These are phyloP conservation scores for Epicauta chinensis DNA, from an alignment of 1,140 invertebrate species.

Conservation along the genomic window DNA sequence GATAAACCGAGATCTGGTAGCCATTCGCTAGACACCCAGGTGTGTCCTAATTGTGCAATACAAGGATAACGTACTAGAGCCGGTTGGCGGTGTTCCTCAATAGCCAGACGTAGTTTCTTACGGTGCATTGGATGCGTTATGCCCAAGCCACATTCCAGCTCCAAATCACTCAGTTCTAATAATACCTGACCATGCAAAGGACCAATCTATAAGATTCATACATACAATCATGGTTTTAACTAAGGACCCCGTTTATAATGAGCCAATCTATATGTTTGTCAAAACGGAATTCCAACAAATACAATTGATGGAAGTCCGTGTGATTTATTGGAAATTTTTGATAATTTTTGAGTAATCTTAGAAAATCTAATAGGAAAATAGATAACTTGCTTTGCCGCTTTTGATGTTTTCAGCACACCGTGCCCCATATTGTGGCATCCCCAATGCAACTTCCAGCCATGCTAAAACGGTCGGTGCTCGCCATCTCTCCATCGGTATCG, in stretches of 20 bases:
- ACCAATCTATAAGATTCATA: conserved; percentile 51
- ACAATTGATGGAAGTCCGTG: no score
- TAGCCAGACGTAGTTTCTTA: conserved; percentile 87
- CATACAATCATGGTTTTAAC: conserved; percentile 21
- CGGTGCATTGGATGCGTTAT: conserved; percentile 86
- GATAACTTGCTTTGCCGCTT: conserved; percentile 73
- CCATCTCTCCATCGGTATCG: conserved; percentile 86
- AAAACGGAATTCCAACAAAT: no score
- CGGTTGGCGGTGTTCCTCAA: conserved; percentile 85
- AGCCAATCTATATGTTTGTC: no score
- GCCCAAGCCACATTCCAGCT: conserved; percentile 80
- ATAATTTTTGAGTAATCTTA: no score
- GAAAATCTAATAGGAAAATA: neutral
- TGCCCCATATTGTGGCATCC: conserved; percentile 88
- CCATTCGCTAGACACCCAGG: conserved; percentile 90
- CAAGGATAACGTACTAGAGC: conserved; percentile 78
- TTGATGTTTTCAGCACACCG: conserved; percentile 89
- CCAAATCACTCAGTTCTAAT: conserved; percentile 80
- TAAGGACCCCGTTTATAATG: conserved; percentile 1
- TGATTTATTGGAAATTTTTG: no score
- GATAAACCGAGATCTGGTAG: conserved; percentile 82
- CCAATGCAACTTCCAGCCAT: conserved; percentile 87
- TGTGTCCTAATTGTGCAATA: conserved; percentile 78
- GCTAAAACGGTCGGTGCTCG: conserved; percentile 85
- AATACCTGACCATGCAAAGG: conserved; percentile 69